Conservation (phyloP, 2,888 invertebrate species). For the Oligia latruncula region DNA sequence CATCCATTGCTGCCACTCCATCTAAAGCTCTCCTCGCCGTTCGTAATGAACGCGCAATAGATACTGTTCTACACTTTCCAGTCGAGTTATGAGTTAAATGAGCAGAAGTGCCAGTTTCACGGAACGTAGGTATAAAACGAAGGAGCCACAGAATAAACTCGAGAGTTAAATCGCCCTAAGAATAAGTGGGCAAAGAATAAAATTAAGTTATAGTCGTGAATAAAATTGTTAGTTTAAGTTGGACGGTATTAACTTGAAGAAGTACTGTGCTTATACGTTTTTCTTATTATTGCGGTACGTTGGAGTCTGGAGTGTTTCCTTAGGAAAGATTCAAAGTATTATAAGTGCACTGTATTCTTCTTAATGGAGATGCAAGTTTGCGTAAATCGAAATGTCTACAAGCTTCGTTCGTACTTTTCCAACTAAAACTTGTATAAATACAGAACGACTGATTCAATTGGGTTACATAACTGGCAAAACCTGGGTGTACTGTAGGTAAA, state of each 20-base stretch:
- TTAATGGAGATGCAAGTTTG: slow-evolving; percentile 35
- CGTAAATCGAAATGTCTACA: slow-evolving; percentile 10
- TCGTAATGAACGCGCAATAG: slow-evolving; percentile 55
- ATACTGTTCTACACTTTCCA: slow-evolving; percentile 21
- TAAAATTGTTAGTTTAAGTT: slow-evolving; percentile 55
- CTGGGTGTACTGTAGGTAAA: neutral
- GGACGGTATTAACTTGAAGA: slow-evolving; percentile 47
- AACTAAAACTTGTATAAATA: slow-evolving; percentile 5
- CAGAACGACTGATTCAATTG: neutral
- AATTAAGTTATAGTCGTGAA: slow-evolving; percentile 51
- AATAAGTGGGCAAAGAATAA: slow-evolving; percentile 65
- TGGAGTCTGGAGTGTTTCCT: slow-evolving; percentile 26
- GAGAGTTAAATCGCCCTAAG: slow-evolving; percentile 64
- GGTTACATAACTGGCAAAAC: neutral
- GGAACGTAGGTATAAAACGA: slow-evolving; percentile 54
- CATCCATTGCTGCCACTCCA: slow-evolving; percentile 49
- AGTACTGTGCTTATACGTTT: slow-evolving; percentile 37
- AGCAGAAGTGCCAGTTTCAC: slow-evolving; percentile 60
- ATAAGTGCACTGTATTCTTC: slow-evolving; percentile 13
- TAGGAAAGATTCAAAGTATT: neutral
- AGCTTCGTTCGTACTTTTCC: neutral
- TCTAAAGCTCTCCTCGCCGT: neutral
- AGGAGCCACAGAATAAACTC: slow-evolving; percentile 64
- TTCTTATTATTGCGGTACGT: slow-evolving; percentile 38
- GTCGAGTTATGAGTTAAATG: slow-evolving; percentile 52